Conservation (phyloP, 2,113 vertebrate species). For the Upupa epops region DNA sequence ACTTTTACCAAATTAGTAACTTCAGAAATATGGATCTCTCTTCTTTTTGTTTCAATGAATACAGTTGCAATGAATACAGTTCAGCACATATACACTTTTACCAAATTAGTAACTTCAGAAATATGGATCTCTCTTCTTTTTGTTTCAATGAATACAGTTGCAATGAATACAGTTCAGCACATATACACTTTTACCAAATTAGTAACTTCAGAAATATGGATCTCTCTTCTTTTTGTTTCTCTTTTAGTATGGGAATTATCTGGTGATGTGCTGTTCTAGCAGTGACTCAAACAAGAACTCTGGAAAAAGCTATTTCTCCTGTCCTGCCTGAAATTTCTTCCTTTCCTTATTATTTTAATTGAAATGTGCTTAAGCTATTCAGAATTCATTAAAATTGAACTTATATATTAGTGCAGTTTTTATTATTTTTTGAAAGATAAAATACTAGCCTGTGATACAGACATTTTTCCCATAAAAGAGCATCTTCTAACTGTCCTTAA, state of each 20-base stretch:
- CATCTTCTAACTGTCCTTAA: neutral
- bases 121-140: accelerated
- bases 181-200: neutral
- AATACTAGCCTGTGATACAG: too few relatives aligned
- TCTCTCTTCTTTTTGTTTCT: neutral
- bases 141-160: too few relatives aligned
- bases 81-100: neutral
- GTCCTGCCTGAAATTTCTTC: neutral
- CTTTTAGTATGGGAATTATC: neutral
- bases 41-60: too few relatives aligned
- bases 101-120: neutral
- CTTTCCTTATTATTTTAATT: neutral
- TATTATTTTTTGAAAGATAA: too few relatives aligned
- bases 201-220: neutral
- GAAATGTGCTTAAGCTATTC: neutral
- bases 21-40: neutral
- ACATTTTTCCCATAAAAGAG: neutral
- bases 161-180: neutral
- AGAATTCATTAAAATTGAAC: neutral
- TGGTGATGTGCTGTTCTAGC: neutral
- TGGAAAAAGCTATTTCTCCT: neutral
- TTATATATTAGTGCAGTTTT: neutral
- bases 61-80: neutral
- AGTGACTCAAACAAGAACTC: neutral
- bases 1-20: neutral